A percentile compares a stretch with the other conserved stretches of the same genome.
These are phyloP conservation scores for Numida meleagris DNA, from an alignment of 2,113 vertebrate genomes.

Conservation along the genomic window DNA sequence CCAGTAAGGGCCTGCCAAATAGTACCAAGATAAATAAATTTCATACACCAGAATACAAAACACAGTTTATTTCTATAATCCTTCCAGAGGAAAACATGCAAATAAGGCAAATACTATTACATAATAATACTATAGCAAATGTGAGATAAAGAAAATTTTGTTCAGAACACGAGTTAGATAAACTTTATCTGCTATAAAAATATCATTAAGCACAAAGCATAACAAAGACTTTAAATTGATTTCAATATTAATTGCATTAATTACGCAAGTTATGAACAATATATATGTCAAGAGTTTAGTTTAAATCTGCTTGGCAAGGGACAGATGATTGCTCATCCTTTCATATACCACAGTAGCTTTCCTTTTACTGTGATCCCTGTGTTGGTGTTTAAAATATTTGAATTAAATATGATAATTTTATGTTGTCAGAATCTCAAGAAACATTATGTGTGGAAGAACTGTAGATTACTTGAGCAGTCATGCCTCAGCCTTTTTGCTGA, in stretches of 20 bases:
- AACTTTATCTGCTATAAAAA: not conserved
- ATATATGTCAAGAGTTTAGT: not conserved
- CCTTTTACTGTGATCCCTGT: not conserved
- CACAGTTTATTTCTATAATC: not conserved
- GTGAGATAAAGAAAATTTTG: not conserved
- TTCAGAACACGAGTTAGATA: not conserved
- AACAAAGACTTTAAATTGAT: not conserved
- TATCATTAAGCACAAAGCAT: not conserved
- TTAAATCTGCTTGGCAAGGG: not conserved
- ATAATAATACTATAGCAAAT: not conserved
- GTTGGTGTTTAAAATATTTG: not conserved
- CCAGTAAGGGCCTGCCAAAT: not conserved
- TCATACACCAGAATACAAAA: not conserved
- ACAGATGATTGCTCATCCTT: not conserved
- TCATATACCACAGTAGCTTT: not conserved
- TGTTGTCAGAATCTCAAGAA: not conserved
- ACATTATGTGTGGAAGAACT: not conserved
- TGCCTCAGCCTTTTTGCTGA: not conserved
- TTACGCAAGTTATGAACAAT: not conserved
- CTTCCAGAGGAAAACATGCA: not conserved
- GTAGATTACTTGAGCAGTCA: rapidly evolving
- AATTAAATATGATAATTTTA: not conserved
- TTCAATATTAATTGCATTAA: constrained; percentile 1
- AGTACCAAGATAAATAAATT: not conserved
- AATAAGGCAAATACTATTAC: not conserved